These are phyloP conservation scores for Trilocha varians DNA, from an alignment of 2,888 invertebrate species.

Conservation along the genomic window DNA sequence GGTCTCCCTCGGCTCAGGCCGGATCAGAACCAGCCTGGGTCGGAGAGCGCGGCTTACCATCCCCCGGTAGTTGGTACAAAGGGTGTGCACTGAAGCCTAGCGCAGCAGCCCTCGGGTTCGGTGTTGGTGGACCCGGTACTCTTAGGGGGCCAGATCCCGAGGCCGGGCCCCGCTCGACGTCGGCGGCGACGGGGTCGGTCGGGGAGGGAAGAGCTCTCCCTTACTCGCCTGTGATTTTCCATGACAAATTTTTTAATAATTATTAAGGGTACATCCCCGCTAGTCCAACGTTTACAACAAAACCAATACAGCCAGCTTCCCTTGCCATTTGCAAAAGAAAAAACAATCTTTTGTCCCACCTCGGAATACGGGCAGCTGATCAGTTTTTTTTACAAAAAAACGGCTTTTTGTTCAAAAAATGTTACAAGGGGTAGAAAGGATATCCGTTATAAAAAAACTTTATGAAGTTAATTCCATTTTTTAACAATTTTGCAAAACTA, in stretches of 20 bases:
- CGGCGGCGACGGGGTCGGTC: too few relatives aligned
- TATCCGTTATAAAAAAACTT: conserved; percentile 8
- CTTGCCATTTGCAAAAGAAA: conserved; percentile 8
- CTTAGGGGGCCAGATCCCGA: too few relatives aligned
- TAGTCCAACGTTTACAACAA: background rate
- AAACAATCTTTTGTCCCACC: conserved; percentile 9
- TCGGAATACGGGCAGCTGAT: conserved; percentile 11
- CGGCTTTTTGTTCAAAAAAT: conserved; percentile 3
- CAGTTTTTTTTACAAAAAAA: background rate
- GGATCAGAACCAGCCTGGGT: too few relatives aligned
- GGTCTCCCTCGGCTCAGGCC: too few relatives aligned
- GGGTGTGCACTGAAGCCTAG: background rate
- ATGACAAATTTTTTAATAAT: too few relatives aligned
- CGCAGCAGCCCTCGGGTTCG: too few relatives aligned
- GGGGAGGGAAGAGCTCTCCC: too few relatives aligned
- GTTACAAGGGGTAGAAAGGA: conserved; percentile 6
- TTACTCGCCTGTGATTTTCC: background rate
- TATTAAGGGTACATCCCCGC: background rate
- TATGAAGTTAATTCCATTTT: too few relatives aligned
- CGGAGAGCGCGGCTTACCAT: too few relatives aligned
- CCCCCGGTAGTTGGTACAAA: background rate
- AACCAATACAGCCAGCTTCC: background rate
- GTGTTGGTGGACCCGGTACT: too few relatives aligned
- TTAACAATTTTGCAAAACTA: too few relatives aligned
- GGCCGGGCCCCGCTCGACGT: too few relatives aligned